Base-by-base conservation (phyloP, 2,888 invertebrate species). In the Prosapia bicincta region DNA sequence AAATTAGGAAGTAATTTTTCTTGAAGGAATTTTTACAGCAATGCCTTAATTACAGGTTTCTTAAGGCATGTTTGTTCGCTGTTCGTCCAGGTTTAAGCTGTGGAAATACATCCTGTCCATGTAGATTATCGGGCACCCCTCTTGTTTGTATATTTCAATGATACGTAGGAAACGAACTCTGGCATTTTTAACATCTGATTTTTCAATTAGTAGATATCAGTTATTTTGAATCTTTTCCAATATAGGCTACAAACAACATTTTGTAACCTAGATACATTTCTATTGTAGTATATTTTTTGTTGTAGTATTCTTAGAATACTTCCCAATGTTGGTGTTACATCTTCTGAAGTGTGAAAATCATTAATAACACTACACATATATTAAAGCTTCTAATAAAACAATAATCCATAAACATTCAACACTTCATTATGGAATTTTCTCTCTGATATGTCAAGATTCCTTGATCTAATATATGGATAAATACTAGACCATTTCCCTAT, bases 1-100 rank as follows among this genome's bases (percentile, higher is more conserved):
- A 71, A 43, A 43, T 32, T 71, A 38, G 71, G 71, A 10, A 71
- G 20, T 20, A 71, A 15, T 38, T 32, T 71, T 38, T 71, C 71
- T 13, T 32, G 24, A 20, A 38, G 23, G 43, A 38, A 71, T 24
- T 32, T 71, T 20, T 10, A 10, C 20, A 13, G 20, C 20, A 38
- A 23, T 20, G 38, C 71, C 24, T 71, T 71, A 10, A 13, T 38
- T 23, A 71, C 23, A 5, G 38, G 20, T 23, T n/a, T 71, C 10
- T 38, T 38, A 7, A 20, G 38, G 15, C 54, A 20, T 13, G 26
- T 25, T 5, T 25, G 13, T 43, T 15, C 9, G n/a, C 25, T 65
- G 26, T 71, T 26, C 13, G 54, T 25, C 71, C 71, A 71, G 1
- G 26, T 23, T 38, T 13, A 15, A 38, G 38, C 38, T 38, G 65